A percentile compares a stretch with the other conserved stretches of the same genome.
phyloP scores from a whole-genome alignment of 2,888 invertebrate genomes.

The Diloba caeruleocephala region DNA sequence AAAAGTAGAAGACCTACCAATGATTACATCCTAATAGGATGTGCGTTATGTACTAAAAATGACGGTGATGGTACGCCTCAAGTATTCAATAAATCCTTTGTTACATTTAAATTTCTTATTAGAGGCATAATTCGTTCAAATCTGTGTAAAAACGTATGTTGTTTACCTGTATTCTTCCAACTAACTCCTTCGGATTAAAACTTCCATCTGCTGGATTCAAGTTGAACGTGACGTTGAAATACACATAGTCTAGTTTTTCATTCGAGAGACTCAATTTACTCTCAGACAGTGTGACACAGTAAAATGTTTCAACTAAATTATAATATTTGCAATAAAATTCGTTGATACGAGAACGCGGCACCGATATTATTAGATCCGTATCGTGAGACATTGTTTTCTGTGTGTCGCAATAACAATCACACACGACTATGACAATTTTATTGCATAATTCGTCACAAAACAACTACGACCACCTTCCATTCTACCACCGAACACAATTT shows the following conservation, averaged over 20 bases:
- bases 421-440: slow-evolving; percentile 69
- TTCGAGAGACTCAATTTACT: slow-evolving; percentile 72
- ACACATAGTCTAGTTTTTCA: slow-evolving; percentile 79
- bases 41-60: slow-evolving; percentile 35
- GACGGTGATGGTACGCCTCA: slow-evolving; percentile 43
- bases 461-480: slow-evolving; percentile 63
- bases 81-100: slow-evolving; percentile 56
- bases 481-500: slow-evolving; percentile 48
- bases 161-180: slow-evolving; percentile 83
- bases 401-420: slow-evolving; percentile 62
- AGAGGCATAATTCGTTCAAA: slow-evolving; percentile 19
- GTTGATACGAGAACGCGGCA: slow-evolving; percentile 79
- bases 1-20: slow-evolving; percentile 13
- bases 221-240: slow-evolving; percentile 82
- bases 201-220: slow-evolving; percentile 80
- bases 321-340: slow-evolving; percentile 83
- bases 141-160: slow-evolving; percentile 6
- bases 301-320: slow-evolving; percentile 86
- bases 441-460: slow-evolving; percentile 81
- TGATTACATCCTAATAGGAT: slow-evolving; percentile 32
- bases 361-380: slow-evolving; percentile 77
- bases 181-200: slow-evolving; percentile 78
- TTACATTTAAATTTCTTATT: slow-evolving; percentile 35
- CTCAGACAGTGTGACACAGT: slow-evolving; percentile 84
- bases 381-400: slow-evolving; percentile 81